A percentile compares a stretch with the other conserved stretches of the same genome.
phyloP scores from a whole-genome alignment of 2,797 vertebrate species.

The Melanotaenia pygmaea region DNA sequence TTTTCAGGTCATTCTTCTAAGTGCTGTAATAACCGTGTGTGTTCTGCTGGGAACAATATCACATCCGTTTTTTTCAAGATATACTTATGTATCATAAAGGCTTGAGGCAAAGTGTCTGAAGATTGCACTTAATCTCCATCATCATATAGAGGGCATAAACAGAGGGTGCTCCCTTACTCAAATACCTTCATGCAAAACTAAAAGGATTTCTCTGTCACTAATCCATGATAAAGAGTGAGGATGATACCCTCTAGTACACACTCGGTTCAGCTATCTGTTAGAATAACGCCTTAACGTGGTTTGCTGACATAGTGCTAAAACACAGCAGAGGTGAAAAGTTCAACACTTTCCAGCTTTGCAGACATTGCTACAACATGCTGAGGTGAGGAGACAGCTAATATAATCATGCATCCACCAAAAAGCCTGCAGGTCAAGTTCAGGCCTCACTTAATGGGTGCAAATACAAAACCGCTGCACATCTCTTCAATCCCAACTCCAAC shows the following conservation, averaged over 20 bases:
- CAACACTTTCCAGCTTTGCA: conserved; percentile 35
- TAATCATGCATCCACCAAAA: conserved; percentile 41
- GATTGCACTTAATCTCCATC: conserved; percentile 34
- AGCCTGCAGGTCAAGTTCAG: conserved; percentile 34
- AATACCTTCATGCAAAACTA: conserved; percentile 4
- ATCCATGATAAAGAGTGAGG: conserved; percentile 24
- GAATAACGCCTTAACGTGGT: conserved; percentile 8
- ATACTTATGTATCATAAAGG: conserved; percentile 28
- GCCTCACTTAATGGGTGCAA: conserved; percentile 20
- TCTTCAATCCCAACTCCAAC: conserved; percentile 12
- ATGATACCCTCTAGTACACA: neutral
- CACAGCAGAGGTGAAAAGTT: conserved; percentile 64
- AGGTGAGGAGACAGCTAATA: conserved; percentile 55
- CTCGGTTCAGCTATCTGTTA: neutral
- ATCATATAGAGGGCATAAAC: neutral
- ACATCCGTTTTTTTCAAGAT: conserved; percentile 49
- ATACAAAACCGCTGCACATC: conserved; percentile 24
- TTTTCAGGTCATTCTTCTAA: conserved; percentile 23
- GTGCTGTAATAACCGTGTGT: conserved; percentile 29
- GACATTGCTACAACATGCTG: conserved; percentile 30
- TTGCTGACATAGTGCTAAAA: conserved; percentile 28
- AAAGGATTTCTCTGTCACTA: conserved; percentile 2
- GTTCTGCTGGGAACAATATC: conserved; percentile 35
- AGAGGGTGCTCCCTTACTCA: neutral
- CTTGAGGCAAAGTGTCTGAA: conserved; percentile 5